Evolutionary conservation across 2,113 vertebrate species (phyloP).

Genomic region (Leucosticte australis): DNA sequence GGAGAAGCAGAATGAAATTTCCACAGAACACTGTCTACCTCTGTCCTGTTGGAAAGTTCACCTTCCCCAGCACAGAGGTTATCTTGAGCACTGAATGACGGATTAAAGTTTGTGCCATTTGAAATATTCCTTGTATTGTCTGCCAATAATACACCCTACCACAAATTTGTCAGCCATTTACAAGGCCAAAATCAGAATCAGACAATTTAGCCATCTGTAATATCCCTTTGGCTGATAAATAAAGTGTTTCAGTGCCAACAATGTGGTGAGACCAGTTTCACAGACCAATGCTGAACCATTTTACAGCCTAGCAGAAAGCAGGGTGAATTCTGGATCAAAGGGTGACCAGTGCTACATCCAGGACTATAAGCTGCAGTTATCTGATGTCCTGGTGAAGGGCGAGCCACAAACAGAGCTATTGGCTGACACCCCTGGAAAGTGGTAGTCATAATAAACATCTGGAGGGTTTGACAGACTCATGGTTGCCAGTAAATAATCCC

Average conservation of each 20-base stretch:
- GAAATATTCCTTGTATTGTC: background rate
- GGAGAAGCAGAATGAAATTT: background rate
- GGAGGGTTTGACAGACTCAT: constrained; percentile 24
- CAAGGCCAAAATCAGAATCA: background rate
- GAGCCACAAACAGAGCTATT: background rate
- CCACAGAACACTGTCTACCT: background rate
- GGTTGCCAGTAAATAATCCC: constrained; percentile 40
- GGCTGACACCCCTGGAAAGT: constrained; percentile 39
- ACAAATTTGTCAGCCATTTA: background rate
- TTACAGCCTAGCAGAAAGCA: background rate
- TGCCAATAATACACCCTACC: background rate
- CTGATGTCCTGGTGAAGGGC: background rate
- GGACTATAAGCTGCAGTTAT: background rate
- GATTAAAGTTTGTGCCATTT: background rate
- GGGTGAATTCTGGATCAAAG: background rate
- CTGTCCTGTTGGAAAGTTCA: background rate
- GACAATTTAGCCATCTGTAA: background rate
- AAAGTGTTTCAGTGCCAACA: background rate
- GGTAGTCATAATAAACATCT: constrained; percentile 46
- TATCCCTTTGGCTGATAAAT: background rate
- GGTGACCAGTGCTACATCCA: background rate
- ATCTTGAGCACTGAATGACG: background rate
- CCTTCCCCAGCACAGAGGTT: background rate
- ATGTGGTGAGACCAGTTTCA: background rate
- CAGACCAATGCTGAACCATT: background rate